A percentile compares a stretch with the other conserved stretches of the same genome.
Conservation (phyloP, 2,797 vertebrate species). For the Cirrhinus mrigala region DNA sequence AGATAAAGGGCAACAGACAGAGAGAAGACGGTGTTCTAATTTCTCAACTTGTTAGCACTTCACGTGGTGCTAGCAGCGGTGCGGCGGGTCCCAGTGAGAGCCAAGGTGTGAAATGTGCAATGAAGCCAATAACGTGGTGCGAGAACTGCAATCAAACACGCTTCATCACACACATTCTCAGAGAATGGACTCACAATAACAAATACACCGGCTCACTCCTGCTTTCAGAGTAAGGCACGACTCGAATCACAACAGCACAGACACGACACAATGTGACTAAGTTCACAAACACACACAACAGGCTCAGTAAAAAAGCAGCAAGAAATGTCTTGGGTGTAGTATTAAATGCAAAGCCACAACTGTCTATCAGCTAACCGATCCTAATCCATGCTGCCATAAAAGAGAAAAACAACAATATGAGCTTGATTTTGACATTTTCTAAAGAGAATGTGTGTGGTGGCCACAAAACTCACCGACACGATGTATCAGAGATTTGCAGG, state of each 20-base stretch:
- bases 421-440: not conserved
- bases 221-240: not conserved
- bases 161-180: not conserved
- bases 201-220: not conserved
- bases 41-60: slow-evolving; percentile 26
- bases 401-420: not conserved
- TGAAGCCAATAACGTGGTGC: slow-evolving; percentile 6
- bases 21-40: slow-evolving; percentile 3
- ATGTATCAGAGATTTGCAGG: not conserved
- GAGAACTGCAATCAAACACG: slow-evolving; percentile 26
- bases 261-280: not conserved
- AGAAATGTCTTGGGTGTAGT: not conserved
- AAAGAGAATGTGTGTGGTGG: not conserved
- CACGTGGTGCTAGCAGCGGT: not conserved
- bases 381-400: not conserved
- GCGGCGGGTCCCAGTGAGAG: not conserved
- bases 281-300: not conserved
- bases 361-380: not conserved
- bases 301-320: not conserved
- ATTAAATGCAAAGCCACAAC: not conserved
- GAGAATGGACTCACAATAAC: not conserved
- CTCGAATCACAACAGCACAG: not conserved
- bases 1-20: not conserved
- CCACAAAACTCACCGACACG: not conserved
- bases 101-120: slow-evolving; percentile 33